phyloP scores from a whole-genome alignment of 64 coral and sea anemone species.

The Montipora foliosa region DNA sequence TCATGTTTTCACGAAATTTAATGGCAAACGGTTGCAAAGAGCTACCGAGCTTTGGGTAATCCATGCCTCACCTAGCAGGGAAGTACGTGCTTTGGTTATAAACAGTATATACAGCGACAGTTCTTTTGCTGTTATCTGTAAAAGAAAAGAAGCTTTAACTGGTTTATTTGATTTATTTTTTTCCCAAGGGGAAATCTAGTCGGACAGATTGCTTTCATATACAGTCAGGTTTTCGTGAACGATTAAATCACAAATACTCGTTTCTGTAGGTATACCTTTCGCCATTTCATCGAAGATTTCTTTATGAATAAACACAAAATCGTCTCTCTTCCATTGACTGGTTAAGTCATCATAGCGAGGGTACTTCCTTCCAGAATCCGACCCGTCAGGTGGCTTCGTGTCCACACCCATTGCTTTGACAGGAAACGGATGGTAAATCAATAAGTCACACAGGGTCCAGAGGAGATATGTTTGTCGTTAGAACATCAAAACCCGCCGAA shows the following conservation, averaged over 20 bases:
- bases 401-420: slow-evolving; percentile 51
- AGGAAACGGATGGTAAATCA: neutral
- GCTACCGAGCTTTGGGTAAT: neutral
- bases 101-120: slow-evolving; percentile 13
- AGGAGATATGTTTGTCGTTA: too few relatives aligned
- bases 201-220: too few relatives aligned
- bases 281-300: slow-evolving; percentile 52
- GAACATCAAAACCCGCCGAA: too few relatives aligned
- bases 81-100: slow-evolving; percentile 26
- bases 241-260: too few relatives aligned
- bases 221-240: too few relatives aligned
- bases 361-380: neutral
- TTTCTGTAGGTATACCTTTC: neutral
- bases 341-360: slow-evolving; percentile 43
- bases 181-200: too few relatives aligned
- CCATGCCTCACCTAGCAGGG: neutral
- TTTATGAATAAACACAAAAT: slow-evolving; percentile 24
- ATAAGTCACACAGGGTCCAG: too few relatives aligned
- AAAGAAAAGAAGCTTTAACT: neutral
- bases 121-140: slow-evolving; percentile 10
- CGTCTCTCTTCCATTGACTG: slow-evolving; percentile 24
- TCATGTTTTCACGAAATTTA: too few relatives aligned
- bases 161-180: neutral
- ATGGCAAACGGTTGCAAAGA: neutral
- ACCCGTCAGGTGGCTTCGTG: neutral